Evolutionary conservation across 2,113 vertebrate species (phyloP), one percentile per base, ranked within the genome.

Genomic region (Thryonomys swinderianus): DNA sequence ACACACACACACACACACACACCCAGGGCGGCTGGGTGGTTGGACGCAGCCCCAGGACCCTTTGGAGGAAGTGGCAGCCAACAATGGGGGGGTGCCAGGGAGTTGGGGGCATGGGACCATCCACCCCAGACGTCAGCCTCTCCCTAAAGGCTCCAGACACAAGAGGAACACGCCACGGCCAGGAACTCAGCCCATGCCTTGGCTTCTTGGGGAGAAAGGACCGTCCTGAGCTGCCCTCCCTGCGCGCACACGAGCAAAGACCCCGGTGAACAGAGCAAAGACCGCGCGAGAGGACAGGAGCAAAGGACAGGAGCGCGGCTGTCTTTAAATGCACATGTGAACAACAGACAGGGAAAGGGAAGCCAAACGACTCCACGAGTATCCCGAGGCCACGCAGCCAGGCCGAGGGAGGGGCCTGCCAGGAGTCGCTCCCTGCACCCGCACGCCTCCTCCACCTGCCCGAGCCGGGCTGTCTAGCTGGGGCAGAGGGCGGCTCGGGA

Each of bases 11-110:
- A 57, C 55, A 20, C 55, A 57, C 55, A 17, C 53, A 55, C 11
- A 14, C 53, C 3, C 48, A 13, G 79, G 20, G 48, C 80, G 62
- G 40, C 30, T 1, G 7, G 57, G 51, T 51, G 0, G 5, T 64
- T 23, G 23, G 4, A 3, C 1, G 2, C 21, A 20, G 51, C 0
- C 51, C 30, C 45, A 3, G 14, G 11, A 16, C 12, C 1, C 16
- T 1, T 2, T 20, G 12, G 2, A 64, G 34, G 30, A 55, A 1
- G 3, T 9, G 18, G 14, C 76, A 5, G 0, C 7, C 61, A 37
- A 18, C 67, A 9, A 12, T n/a, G 7, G 12, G 51, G 14, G 53
- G 53, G 53, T 55, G 13, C 3, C 53, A 16, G 53, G 53, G 53
- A 55, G 16, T 55, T 2, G 27, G n/a, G 45, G 74, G 17, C 74